These are phyloP conservation scores for Sylvia borin DNA, from an alignment of 2,797 vertebrate genomes.

Conservation along the genomic window DNA sequence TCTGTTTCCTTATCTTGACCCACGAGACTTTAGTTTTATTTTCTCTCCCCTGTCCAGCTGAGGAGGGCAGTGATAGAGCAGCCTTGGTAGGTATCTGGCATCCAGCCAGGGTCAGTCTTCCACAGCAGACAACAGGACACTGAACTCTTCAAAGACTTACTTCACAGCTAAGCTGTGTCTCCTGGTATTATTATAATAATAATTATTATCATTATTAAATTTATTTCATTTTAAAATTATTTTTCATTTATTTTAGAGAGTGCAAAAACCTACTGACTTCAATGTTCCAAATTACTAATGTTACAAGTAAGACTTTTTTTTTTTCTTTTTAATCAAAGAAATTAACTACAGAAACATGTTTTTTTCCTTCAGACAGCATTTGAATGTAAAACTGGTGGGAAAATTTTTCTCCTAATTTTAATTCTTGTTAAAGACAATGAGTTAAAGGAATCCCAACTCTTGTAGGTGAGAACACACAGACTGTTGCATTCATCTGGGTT, in stretches of 20 bases:
- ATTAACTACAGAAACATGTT: neutral
- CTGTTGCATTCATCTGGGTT: neutral
- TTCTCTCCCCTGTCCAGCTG: neutral
- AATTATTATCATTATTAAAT: too few relatives aligned
- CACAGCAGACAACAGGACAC: neutral
- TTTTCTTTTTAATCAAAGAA: neutral
- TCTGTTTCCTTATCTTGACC: neutral
- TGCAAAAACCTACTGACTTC: neutral
- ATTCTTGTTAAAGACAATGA: neutral
- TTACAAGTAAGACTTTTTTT: neutral
- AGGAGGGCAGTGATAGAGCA: neutral
- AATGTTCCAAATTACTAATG: neutral
- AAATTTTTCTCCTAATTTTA: neutral
- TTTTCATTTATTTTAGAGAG: neutral
- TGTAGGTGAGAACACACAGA: neutral
- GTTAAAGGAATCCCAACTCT: neutral
- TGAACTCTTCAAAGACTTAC: neutral
- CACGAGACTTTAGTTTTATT: fast-evolving
- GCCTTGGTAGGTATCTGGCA: neutral
- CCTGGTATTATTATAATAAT: too few relatives aligned
- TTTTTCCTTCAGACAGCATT: neutral
- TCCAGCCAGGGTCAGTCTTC: neutral
- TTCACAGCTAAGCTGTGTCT: neutral
- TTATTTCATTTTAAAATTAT: too few relatives aligned
- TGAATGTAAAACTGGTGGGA: neutral